Evolutionary conservation across 2,797 vertebrate species (phyloP).

Genomic region (Sphenodon punctatus): DNA sequence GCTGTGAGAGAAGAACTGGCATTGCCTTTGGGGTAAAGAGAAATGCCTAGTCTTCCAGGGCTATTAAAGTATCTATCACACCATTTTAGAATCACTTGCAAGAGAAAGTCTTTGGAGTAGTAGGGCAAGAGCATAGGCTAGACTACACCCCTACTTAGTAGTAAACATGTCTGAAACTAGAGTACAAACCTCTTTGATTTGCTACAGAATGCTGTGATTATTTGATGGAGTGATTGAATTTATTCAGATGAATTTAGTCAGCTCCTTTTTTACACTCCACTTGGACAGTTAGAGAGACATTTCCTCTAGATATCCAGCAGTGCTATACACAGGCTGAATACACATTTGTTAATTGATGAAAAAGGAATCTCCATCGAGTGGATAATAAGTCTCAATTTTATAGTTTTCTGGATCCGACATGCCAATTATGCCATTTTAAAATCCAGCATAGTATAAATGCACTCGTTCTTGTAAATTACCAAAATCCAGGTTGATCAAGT

Average conservation of each 20-base stretch:
- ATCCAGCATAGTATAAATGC: not conserved
- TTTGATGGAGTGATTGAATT: not conserved
- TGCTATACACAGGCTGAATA: not conserved
- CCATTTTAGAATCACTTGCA: not conserved
- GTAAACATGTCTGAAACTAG: not conserved
- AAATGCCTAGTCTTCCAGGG: too few species aligned
- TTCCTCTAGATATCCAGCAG: not conserved
- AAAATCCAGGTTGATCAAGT: constrained; percentile 7
- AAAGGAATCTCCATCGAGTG: too few species aligned
- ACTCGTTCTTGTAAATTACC: constrained; percentile 13
- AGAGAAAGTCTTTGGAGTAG: not conserved
- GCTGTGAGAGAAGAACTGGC: not conserved
- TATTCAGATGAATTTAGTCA: constrained; percentile 2
- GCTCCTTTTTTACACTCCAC: not conserved
- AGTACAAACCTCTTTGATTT: not conserved
- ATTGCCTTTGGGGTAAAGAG: constrained; percentile 1
- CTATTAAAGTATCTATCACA: not conserved
- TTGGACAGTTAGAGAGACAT: not conserved
- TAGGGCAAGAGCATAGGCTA: not conserved
- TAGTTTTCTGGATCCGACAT: not conserved
- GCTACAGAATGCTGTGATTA: not conserved
- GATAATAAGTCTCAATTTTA: not conserved
- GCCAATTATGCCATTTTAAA: constrained; percentile 18
- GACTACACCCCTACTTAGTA: not conserved
- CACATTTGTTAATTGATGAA: not conserved